Conservation (phyloP, 2,797 vertebrate species). For the Falco novaeseelandiae region DNA sequence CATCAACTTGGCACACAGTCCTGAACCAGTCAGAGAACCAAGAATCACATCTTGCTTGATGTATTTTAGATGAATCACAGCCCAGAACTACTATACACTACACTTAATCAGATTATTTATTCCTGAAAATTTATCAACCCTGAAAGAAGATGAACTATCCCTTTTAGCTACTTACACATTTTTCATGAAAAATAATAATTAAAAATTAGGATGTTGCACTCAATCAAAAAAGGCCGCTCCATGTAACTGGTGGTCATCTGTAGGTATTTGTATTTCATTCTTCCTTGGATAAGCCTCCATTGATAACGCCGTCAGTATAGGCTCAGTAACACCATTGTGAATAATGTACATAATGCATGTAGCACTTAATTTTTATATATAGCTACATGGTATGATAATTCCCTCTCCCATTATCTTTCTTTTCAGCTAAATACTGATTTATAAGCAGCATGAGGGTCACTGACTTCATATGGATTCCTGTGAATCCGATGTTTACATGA, state of each 20-base stretch:
- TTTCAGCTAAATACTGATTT: background rate
- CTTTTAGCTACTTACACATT: background rate
- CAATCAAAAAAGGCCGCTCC: background rate
- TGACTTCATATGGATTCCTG: background rate
- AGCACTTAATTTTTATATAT: background rate
- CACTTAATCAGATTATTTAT: background rate
- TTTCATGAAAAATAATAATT: background rate
- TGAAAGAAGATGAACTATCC: background rate
- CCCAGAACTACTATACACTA: background rate
- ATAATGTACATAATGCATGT: background rate
- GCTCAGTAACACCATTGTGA: background rate
- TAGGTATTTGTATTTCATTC: background rate
- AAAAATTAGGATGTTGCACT: background rate
- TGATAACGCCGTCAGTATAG: background rate
- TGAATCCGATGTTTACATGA: background rate
- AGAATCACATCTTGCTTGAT: background rate
- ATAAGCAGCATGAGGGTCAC: background rate
- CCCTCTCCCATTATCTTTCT: background rate
- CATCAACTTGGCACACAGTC: background rate
- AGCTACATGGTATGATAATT: background rate
- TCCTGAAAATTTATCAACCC: background rate
- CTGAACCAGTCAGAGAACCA: background rate
- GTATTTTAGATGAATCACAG: background rate
- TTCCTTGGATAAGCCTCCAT: background rate
- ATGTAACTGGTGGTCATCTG: background rate